Evolutionary conservation across 2,797 vertebrate species (phyloP), one percentile per base, ranked within the genome.

Genomic region (Leuciscus waleckii): DNA sequence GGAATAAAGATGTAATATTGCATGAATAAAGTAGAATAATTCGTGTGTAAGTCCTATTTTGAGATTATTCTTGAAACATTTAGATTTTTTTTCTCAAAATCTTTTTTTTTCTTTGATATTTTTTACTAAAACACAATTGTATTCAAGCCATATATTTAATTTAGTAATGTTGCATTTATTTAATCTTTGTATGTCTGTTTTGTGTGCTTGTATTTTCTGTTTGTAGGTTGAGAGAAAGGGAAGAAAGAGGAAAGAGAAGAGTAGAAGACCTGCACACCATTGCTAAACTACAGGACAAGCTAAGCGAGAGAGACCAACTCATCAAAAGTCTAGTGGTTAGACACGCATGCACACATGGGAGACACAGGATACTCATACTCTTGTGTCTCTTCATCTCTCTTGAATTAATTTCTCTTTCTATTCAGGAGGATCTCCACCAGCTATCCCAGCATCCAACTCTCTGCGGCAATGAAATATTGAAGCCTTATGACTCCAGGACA

Each of bases 291-390:
- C 96, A 97, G 94, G 96, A 96, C 89, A 96, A 95, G 89, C 90
- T 99, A 90, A 95, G 90, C 5, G 97, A 98, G 92, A 95, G 96
- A 91, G 97, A 99, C 87, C 96, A 97, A 87, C 94, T 97, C 91
- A 97, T 97, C 87, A 97, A 96, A 91, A 94, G 96, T 90, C 92
- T 99, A 84, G 93, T 95, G 95, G 98, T 99, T 92, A 96, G 97
- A 85, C 58, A 49, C 14, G 32, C n/a, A 73, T 17, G 3, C n/a
- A 35, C 83, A 69, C 23, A 29, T 63, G 68, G 7, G 17, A 9
- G 16, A 77, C n/a, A 32, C 49, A 56, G 17, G 29, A 23, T 68
- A 41, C 81, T 75, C 84, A 78, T 49, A 88, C 85, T 81, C 82
- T 39, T 79, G 29, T 51, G 11, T 29, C 16, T 51, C 37, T 43